A percentile compares a stretch with the other conserved stretches of the same genome.
Evolutionary conservation across 2,888 invertebrate genomes (phyloP).

Genomic region (Drosophila paramelanica): DNA sequence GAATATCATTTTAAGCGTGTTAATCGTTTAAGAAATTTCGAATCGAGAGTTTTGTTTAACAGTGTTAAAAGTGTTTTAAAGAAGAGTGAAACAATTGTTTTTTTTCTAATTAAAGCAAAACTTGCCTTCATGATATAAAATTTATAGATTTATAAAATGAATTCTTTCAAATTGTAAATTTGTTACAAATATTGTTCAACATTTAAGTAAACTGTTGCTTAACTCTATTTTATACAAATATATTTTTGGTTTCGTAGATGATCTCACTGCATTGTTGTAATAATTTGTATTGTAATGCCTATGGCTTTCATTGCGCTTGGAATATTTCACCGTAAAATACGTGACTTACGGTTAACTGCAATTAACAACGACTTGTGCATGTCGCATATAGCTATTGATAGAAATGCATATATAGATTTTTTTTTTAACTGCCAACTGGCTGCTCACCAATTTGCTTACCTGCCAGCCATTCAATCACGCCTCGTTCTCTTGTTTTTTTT

Average conservation of each 20-base stretch:
- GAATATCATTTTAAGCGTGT: conserved; percentile 3
- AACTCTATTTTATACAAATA: background rate
- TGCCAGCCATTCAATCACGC: too few relatives aligned
- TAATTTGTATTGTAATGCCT: background rate
- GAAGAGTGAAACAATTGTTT: too few relatives aligned
- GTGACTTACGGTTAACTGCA: conserved; percentile 27
- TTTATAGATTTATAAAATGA: too few relatives aligned
- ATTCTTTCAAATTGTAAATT: too few relatives aligned
- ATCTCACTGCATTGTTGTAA: conserved; percentile 4
- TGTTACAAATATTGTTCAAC: too few relatives aligned
- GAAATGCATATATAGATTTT: conserved; percentile 7
- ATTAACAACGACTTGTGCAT: conserved; percentile 9
- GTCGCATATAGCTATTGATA: background rate
- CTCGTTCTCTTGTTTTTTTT: background rate
- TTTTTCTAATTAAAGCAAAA: too few relatives aligned
- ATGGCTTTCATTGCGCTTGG: conserved; percentile 2
- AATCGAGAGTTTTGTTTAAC: too few relatives aligned
- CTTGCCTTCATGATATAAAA: too few relatives aligned
- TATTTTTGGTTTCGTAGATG: conserved; percentile 4
- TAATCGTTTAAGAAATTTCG: background rate
- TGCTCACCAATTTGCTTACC: background rate
- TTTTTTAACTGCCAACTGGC: background rate
- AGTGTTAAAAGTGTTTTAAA: too few relatives aligned
- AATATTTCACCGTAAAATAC: conserved; percentile 11
- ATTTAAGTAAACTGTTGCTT: too few relatives aligned